These are phyloP conservation scores for Oriolus oriolus DNA, from an alignment of 2,113 vertebrate species.

Conservation along the genomic window DNA sequence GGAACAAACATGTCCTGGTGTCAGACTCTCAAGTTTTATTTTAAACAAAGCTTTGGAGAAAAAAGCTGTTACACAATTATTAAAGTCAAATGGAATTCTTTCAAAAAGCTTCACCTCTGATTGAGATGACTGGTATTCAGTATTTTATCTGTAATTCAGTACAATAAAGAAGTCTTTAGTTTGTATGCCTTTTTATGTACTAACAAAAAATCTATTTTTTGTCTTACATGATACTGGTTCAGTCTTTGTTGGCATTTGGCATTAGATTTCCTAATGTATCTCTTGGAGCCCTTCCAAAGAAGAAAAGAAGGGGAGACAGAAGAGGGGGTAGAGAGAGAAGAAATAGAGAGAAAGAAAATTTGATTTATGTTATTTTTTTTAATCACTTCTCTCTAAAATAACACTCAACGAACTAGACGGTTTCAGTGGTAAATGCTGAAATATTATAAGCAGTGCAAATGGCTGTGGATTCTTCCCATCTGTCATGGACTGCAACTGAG, in stretches of 20 bases:
- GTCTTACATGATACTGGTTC: not conserved
- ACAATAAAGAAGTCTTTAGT: not conserved
- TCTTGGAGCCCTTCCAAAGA: slow-evolving; percentile 30
- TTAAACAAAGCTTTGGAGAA: not conserved
- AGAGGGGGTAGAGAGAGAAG: not conserved
- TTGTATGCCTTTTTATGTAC: not conserved
- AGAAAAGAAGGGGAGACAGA: not conserved
- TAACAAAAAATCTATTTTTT: not conserved
- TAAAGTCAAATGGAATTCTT: not conserved
- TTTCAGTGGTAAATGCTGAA: slow-evolving; percentile 30
- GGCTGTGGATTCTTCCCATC: slow-evolving; percentile 40
- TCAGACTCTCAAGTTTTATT: not conserved
- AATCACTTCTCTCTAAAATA: slow-evolving; percentile 26
- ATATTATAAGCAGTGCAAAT: slow-evolving; percentile 54
- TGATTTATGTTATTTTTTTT: not conserved
- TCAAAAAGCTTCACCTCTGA: not conserved
- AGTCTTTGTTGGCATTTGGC: not conserved
- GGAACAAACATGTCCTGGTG: not conserved
- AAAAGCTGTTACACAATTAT: not conserved
- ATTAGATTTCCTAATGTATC: slow-evolving; percentile 16
- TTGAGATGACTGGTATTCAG: not conserved
- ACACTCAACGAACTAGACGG: not conserved
- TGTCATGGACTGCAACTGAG: slow-evolving; percentile 38
- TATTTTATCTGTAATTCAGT: not conserved
- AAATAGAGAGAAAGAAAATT: not conserved